Conservation (phyloP, 37 sponge, comb jelly and placozoan species). For the Theonella swinhoei region DNA sequence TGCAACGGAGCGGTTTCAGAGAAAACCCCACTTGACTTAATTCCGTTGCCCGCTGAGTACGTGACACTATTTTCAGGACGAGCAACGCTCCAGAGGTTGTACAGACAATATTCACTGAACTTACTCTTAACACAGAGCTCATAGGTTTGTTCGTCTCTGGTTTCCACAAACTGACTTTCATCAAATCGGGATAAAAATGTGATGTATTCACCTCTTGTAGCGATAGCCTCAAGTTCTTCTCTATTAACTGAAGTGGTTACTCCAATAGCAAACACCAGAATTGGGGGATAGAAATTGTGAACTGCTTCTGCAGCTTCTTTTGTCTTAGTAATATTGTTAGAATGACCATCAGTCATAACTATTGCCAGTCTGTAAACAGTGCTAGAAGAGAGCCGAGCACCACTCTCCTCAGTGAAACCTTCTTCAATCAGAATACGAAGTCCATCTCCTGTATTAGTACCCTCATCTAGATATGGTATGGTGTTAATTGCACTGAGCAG, state of each 20-base stretch:
- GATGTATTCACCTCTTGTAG: constrained; percentile 15
- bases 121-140: constrained; percentile 21
- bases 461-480: not conserved
- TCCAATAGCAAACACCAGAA: constrained; percentile 49
- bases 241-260: constrained; percentile 7
- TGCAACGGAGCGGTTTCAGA: no score
- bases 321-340: constrained; percentile 19
- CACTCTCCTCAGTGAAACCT: constrained; percentile 29
- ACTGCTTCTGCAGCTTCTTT: constrained; percentile 26
- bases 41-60: no score
- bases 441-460: constrained; percentile 66
- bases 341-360: constrained; percentile 64
- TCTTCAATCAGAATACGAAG: not conserved
- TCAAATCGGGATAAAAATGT: constrained; percentile 13
- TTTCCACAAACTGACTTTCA: not conserved
- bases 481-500: constrained; percentile 1
- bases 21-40: no score
- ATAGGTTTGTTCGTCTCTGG: not conserved
- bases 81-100: no score
- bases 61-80: no score
- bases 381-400: constrained; percentile 16
- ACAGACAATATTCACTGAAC: no score
- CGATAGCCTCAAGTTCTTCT: constrained; percentile 37
- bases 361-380: constrained; percentile 47
- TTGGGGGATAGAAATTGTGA: not conserved